Base-by-base conservation (phyloP, 2,797 vertebrate species). In the Capromys pilorides region DNA sequence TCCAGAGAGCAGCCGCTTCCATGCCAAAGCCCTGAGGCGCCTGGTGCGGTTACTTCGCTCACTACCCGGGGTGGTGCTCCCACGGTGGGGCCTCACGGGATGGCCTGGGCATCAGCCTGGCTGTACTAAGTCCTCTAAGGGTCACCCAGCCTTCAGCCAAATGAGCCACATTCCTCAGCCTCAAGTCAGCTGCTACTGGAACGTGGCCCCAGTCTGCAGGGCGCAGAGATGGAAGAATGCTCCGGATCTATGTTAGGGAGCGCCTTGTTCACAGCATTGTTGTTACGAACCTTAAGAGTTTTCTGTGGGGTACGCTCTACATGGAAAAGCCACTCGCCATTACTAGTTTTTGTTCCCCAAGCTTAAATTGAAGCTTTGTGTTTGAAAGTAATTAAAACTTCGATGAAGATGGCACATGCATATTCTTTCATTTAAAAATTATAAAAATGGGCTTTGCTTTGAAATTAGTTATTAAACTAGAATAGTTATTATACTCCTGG, bases 381-480 rank as follows among this genome's bases (percentile, higher is more conserved):
- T 92, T 92, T 96, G 67, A 84, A 96, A 95, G 93, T 94, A 94
- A 89, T 54, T 89, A 71, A 54, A 87, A 94, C 80, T 94, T 83
- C 92, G 61, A 89, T 83, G 66, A 96, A 95, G 86, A 93, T 75
- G 83, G 93, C 85, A 79, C 90, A 81, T 92, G 86, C 81, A 93
- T 93, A 82, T 95, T 88, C 88, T 92, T 95, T 96, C 91, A 95
- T 94, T 95, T 95, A 96, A 86, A 95, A 94, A 96, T 78, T 93
- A 93, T 87, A 93, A 96, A 96, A 85, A 51, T 88, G 92, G 59
- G 49, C 87, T 97, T 97, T 97, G 94, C 95, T 97, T 95, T 96
- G 92, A 96, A 95, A 86, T 81, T 94, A 95, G 94, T 86, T 92
- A 85, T 93, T 94, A 93, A 96, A 94, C 77, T 95, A 88, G 59